These are phyloP conservation scores for Merluccius polli DNA, from an alignment of 2,797 vertebrate genomes.

Conservation along the genomic window DNA sequence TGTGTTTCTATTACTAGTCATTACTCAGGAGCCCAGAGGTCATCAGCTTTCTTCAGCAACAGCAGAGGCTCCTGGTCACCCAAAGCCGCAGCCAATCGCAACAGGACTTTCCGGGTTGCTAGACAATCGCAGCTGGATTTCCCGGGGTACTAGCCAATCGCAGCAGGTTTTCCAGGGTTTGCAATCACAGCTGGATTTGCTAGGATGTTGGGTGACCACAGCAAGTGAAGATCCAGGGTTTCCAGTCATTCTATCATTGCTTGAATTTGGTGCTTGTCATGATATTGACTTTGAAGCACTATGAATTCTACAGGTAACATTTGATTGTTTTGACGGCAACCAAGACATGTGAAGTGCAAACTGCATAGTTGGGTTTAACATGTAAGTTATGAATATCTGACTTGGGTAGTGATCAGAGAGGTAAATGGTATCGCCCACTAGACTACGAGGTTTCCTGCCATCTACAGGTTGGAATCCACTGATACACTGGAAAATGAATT, in stretches of 20 bases:
- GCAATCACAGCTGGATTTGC: constrained; percentile 14
- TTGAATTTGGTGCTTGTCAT: constrained; percentile 7
- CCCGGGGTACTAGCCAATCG: constrained; percentile 17
- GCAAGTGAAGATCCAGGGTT: constrained; percentile 77
- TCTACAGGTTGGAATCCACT: too few species aligned
- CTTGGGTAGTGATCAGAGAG: too few species aligned
- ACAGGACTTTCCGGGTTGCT: constrained; percentile 80
- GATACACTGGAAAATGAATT: too few species aligned
- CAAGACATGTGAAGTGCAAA: not conserved
- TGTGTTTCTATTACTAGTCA: constrained; percentile 70
- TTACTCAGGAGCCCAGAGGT: constrained; percentile 95
- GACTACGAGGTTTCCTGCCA: too few species aligned
- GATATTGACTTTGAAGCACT: not conserved
- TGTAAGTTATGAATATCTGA: too few species aligned
- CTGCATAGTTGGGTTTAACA: too few species aligned
- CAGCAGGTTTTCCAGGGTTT: not conserved
- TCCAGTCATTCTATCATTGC: constrained; percentile 30
- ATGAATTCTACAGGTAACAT: not conserved
- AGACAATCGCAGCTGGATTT: constrained; percentile 23
- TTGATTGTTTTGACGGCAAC: not conserved
- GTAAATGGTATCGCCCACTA: too few species aligned
- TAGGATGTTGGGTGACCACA: constrained; percentile 74
- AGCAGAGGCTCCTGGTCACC: constrained; percentile 87
- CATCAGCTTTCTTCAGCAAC: constrained; percentile 92
- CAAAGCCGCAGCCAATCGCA: constrained; percentile 84